Conservation (phyloP, 1,140 invertebrate species). For the Drosophila orena region DNA sequence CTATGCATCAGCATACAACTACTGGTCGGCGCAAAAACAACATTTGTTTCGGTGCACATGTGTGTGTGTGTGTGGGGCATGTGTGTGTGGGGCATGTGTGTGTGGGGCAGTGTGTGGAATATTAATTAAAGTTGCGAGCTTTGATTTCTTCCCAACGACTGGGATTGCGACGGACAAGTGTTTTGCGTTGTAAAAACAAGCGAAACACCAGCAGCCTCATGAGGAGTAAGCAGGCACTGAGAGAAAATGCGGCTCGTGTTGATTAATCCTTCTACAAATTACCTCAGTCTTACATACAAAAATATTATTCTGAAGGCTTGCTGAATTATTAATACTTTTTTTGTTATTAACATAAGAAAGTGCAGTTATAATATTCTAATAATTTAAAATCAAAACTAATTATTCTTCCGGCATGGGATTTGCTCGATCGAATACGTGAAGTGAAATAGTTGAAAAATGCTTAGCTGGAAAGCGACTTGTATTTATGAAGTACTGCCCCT, state of each 20-base stretch:
- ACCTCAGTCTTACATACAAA: too few species aligned
- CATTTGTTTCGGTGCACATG: slow-evolving; percentile 8
- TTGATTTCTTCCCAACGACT: slow-evolving; percentile 70
- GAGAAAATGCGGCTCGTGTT: neutral
- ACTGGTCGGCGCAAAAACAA: slow-evolving; percentile 27
- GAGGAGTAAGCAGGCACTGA: slow-evolving; percentile 32
- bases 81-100: slow-evolving; percentile 1
- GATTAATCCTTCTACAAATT: too few species aligned
- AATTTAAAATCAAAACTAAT: too few species aligned
- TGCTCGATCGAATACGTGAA: too few species aligned
- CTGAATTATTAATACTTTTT: too few species aligned
- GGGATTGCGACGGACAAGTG: slow-evolving; percentile 58
- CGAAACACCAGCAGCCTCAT: slow-evolving; percentile 50
- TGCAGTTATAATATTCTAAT: too few species aligned
- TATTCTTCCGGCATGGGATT: too few species aligned
- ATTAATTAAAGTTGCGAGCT: slow-evolving; percentile 78
- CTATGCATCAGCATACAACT: slow-evolving; percentile 27
- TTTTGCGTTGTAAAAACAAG: slow-evolving; percentile 80
- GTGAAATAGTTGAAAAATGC: too few species aligned
- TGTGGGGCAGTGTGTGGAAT: slow-evolving; percentile 64
- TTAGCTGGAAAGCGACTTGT: too few species aligned
- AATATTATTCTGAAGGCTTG: too few species aligned
- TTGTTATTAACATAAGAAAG: too few species aligned
- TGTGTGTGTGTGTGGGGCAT: slow-evolving; percentile 17
- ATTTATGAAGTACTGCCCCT: too few species aligned